Percentiles rank a stretch among this genome's conserved stretches.
These are phyloP conservation scores for Torymus tubicola DNA, from an alignment of 2,888 invertebrate genomes.

Conservation along the genomic window DNA sequence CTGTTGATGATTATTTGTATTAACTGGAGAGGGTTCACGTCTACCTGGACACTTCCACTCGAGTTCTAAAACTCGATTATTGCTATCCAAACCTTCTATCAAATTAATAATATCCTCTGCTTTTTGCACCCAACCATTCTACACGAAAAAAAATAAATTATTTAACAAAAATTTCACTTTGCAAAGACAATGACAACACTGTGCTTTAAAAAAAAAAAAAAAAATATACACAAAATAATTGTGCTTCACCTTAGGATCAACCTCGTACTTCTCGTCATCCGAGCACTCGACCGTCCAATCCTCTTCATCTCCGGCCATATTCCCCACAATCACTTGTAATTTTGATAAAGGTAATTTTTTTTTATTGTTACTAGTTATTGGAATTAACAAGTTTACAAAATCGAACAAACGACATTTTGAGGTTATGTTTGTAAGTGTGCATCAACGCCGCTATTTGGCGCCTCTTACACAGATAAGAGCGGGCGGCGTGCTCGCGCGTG, in stretches of 20 bases:
- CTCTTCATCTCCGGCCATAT: constrained; percentile 76
- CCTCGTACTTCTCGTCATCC: constrained; percentile 80
- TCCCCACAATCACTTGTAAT: background rate
- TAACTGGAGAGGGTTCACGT: constrained; percentile 84
- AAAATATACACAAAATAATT: constrained; percentile 14
- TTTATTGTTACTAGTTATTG: constrained; percentile 22
- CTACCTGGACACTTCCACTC: constrained; percentile 91
- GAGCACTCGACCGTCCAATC: constrained; percentile 83
- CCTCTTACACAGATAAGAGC: no score
- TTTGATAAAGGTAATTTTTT: no score
- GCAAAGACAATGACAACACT: constrained; percentile 11
- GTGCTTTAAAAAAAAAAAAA: constrained; percentile 5
- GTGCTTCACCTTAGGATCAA: constrained; percentile 67
- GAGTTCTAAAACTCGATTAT: constrained; percentile 82
- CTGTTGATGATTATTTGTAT: constrained; percentile 77
- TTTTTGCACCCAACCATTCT: constrained; percentile 81
- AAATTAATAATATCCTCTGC: constrained; percentile 84
- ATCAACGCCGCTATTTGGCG: constrained; percentile 33
- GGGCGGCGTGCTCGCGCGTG: no score
- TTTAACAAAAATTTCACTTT: constrained; percentile 19
- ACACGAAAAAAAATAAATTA: constrained; percentile 39
- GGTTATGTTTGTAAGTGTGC: constrained; percentile 52
- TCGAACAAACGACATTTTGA: constrained; percentile 45
- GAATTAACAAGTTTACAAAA: constrained; percentile 44
- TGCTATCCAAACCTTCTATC: constrained; percentile 83